These are phyloP conservation scores for Neogale vison DNA, from an alignment of 2,113 vertebrate genomes.

Conservation along the genomic window DNA sequence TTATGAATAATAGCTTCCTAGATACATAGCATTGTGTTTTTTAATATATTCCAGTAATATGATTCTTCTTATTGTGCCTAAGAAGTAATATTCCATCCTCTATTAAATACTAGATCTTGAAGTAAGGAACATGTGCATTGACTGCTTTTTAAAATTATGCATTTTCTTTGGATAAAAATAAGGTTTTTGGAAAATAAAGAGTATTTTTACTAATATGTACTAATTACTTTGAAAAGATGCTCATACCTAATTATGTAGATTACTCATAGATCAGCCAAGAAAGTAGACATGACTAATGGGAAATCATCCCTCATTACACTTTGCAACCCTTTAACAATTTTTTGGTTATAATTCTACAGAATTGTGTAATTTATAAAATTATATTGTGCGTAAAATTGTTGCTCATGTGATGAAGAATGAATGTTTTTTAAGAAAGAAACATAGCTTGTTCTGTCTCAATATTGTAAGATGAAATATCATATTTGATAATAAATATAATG, in stretches of 20 bases:
- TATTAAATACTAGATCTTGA: background rate
- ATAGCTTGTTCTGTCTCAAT: background rate
- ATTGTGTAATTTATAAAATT: background rate
- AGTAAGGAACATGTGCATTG: background rate
- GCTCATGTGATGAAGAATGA: background rate
- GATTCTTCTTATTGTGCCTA: background rate
- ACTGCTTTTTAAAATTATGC: background rate
- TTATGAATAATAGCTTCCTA: constrained; percentile 47
- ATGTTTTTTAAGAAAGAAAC: background rate
- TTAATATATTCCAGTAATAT: background rate
- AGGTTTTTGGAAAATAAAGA: background rate
- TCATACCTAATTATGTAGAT: background rate
- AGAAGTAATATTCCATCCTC: background rate
- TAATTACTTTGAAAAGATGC: constrained; percentile 7
- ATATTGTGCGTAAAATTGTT: background rate
- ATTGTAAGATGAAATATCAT: background rate
- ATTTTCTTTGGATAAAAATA: background rate
- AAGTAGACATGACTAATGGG: background rate
- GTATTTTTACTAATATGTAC: background rate
- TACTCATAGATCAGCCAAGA: background rate
- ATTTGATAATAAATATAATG: background rate
- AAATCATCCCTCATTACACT: background rate
- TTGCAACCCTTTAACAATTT: background rate
- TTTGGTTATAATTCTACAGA: background rate
- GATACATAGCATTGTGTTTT: background rate